A percentile compares a stretch with the other conserved stretches of the same genome.
Evolutionary conservation across 2,113 vertebrate genomes (phyloP).

Genomic region (Rhadina sibilatrix): DNA sequence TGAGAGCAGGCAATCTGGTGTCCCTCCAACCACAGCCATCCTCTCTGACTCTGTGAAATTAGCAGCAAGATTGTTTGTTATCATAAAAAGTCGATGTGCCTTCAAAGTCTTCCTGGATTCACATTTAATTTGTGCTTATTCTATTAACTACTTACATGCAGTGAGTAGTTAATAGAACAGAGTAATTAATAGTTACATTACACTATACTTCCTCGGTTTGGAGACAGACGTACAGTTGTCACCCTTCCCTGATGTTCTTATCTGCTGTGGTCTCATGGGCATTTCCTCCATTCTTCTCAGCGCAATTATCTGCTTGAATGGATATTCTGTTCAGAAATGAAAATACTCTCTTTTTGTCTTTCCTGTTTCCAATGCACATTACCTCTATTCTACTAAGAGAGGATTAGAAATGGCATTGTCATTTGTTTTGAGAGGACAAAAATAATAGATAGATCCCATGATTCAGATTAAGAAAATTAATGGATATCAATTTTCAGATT

Average conservation of each 20-base stretch:
- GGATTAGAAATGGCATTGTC: neutral
- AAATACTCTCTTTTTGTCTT: slow-evolving; percentile 26
- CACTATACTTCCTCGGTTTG: neutral
- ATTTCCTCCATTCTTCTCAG: neutral
- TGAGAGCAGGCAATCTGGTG: too few species aligned
- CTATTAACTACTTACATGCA: neutral
- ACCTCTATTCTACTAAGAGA: neutral
- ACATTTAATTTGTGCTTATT: neutral
- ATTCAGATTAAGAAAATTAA: neutral
- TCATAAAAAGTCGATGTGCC: neutral
- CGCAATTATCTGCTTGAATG: slow-evolving; percentile 18
- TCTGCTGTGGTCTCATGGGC: neutral
- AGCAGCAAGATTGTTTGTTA: neutral
- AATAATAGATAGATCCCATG: neutral
- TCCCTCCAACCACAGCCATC: neutral
- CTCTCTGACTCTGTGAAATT: neutral
- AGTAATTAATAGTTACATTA: too few species aligned
- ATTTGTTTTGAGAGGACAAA: neutral
- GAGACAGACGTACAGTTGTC: neutral
- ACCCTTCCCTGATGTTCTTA: neutral
- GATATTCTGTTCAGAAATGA: slow-evolving; percentile 10
- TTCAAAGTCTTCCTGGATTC: neutral
- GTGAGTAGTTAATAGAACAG: neutral
- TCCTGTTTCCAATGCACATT: slow-evolving; percentile 8
- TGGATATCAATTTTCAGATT: neutral